phyloP scores from a whole-genome alignment of 2,113 vertebrate genomes.

The Oceanodroma tethys region DNA sequence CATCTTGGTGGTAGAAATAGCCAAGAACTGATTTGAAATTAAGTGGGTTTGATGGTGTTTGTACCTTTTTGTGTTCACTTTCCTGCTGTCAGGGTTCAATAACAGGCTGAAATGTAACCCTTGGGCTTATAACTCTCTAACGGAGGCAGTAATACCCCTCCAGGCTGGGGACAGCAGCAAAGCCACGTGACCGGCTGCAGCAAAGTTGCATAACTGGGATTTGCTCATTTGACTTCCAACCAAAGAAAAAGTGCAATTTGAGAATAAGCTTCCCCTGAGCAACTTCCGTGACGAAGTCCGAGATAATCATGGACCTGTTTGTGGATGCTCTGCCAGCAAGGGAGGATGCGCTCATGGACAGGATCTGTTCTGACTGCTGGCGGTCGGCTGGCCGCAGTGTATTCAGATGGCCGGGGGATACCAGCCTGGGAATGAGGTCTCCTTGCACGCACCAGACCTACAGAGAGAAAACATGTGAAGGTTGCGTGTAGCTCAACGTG shows the following conservation, averaged over 20 bases:
- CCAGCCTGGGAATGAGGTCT: background rate
- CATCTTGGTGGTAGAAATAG: background rate
- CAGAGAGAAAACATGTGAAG: background rate
- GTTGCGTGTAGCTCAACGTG: background rate
- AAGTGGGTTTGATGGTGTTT: background rate
- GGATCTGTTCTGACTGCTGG: background rate
- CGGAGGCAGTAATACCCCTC: background rate
- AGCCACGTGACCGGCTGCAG: background rate
- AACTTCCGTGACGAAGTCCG: accelerated
- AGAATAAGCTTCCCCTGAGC: background rate
- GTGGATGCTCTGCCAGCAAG: background rate
- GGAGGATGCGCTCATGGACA: accelerated
- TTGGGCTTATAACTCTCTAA: background rate
- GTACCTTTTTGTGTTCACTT: background rate
- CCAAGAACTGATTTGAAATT: background rate
- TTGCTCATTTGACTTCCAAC: background rate
- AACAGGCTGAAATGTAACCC: background rate
- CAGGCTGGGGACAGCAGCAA: background rate
- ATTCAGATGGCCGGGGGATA: background rate
- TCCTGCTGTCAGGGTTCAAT: background rate
- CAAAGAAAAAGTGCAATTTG: background rate
- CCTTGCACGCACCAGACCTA: background rate
- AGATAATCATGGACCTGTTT: background rate
- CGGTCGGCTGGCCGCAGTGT: accelerated
- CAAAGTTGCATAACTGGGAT: background rate